These are phyloP conservation scores for Myodes glareolus DNA, from an alignment of 2,113 vertebrate genomes.

Conservation along the genomic window DNA sequence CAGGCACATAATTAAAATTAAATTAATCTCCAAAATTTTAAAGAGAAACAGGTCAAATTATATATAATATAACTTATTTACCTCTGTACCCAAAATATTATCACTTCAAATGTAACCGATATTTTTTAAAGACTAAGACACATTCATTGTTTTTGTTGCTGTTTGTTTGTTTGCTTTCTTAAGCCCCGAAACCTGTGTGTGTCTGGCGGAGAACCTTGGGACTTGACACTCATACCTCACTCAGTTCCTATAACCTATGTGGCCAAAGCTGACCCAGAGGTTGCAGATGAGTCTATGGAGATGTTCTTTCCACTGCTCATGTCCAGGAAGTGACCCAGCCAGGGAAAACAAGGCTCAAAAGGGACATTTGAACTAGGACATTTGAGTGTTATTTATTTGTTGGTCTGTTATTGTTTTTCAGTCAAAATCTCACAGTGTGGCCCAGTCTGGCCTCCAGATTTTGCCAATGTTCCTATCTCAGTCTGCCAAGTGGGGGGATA, in stretches of 20 bases:
- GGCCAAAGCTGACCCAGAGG: background rate
- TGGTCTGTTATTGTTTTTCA: background rate
- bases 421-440: background rate
- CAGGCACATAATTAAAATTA: background rate
- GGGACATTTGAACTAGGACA: accelerated
- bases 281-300: background rate
- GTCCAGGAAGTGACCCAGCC: background rate
- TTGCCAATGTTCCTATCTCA: background rate
- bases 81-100: background rate
- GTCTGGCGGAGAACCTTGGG: background rate
- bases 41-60: background rate
- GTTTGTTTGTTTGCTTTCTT: background rate
- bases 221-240: background rate
- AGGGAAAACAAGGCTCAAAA: background rate
- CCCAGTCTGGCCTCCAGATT: background rate
- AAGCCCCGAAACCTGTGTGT: background rate
- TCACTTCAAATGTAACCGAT: background rate
- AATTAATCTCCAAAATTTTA: background rate
- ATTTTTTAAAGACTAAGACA: background rate
- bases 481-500: background rate
- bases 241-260: background rate
- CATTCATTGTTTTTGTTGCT: background rate
- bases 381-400: background rate
- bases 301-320: background rate
- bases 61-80: background rate